phyloP scores from a whole-genome alignment of 2,113 vertebrate species.

The Tyto alba region DNA sequence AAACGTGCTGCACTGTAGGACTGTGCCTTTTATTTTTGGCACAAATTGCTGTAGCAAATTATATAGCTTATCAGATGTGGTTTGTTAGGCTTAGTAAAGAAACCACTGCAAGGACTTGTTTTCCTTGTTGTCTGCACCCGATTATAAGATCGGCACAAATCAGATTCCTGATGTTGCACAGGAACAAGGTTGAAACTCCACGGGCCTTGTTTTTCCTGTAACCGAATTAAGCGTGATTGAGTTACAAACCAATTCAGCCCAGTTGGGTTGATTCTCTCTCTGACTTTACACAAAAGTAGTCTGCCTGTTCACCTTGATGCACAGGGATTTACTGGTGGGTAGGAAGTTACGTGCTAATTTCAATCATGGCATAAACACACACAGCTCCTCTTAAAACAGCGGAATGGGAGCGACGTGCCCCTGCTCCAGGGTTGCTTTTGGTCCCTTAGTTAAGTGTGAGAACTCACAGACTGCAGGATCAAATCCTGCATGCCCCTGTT shows the following conservation, averaged over 20 bases:
- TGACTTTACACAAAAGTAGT: neutral
- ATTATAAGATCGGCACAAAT: conserved; percentile 68
- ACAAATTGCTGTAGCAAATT: conserved; percentile 78
- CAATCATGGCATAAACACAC: neutral
- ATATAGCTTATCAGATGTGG: conserved; percentile 80
- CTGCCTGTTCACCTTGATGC: neutral
- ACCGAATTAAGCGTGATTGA: conserved; percentile 26
- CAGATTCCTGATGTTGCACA: conserved; percentile 60
- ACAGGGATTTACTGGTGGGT: neutral
- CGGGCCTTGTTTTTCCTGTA: conserved; percentile 47
- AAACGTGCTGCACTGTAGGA: conserved; percentile 72
- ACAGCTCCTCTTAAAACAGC: neutral
- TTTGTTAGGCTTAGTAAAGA: conserved; percentile 70
- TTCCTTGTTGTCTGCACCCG: conserved; percentile 68
- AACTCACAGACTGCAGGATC: neutral
- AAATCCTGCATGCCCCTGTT: neutral
- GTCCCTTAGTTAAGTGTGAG: neutral
- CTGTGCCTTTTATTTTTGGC: conserved; percentile 78
- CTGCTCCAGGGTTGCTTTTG: neutral
- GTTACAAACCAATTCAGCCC: conserved; percentile 42
- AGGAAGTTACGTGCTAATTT: neutral
- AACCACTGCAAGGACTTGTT: conserved; percentile 72
- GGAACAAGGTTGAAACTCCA: conserved; percentile 49
- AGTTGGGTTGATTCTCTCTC: neutral
- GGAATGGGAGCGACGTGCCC: neutral